Conservation (phyloP, 2,888 invertebrate genomes). For the Meteorus colon region DNA sequence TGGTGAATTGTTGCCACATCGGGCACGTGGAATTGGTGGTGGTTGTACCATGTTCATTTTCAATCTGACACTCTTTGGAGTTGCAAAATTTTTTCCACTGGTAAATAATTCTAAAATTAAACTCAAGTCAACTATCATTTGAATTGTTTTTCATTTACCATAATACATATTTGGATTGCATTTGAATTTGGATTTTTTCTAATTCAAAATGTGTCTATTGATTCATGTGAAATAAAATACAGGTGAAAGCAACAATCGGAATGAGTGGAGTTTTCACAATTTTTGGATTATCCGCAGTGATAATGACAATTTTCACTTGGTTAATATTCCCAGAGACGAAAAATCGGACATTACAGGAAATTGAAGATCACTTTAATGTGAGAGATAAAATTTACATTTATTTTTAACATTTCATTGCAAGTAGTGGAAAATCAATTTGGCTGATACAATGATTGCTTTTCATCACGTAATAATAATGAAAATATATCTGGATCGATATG, state of each 20-base stretch:
- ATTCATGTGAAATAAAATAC: slow-evolving; percentile 10
- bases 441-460: neutral
- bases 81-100: slow-evolving; percentile 82
- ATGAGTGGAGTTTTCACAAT: slow-evolving; percentile 82
- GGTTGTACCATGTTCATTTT: slow-evolving; percentile 84
- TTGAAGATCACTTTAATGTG: slow-evolving; percentile 85
- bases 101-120: slow-evolving; percentile 68
- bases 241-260: slow-evolving; percentile 73
- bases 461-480: too few relatives aligned
- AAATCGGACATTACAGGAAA: slow-evolving; percentile 81
- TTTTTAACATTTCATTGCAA: neutral
- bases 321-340: slow-evolving; percentile 85
- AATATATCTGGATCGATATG: too few relatives aligned
- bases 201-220: neutral
- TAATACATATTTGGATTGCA: neutral
- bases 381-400: slow-evolving; percentile 69
- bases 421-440: neutral
- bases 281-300: slow-evolving; percentile 79
- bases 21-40: slow-evolving; percentile 83
- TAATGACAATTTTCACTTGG: slow-evolving; percentile 80
- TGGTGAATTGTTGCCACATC: slow-evolving; percentile 84
- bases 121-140: neutral
- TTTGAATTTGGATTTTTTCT: neutral
- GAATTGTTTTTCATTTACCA: neutral
- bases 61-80: slow-evolving; percentile 80